Percentiles rank a stretch among this genome's conserved stretches.
phyloP scores from a whole-genome alignment of 2,888 invertebrate genomes.

The Phytoseiulus persimilis region DNA sequence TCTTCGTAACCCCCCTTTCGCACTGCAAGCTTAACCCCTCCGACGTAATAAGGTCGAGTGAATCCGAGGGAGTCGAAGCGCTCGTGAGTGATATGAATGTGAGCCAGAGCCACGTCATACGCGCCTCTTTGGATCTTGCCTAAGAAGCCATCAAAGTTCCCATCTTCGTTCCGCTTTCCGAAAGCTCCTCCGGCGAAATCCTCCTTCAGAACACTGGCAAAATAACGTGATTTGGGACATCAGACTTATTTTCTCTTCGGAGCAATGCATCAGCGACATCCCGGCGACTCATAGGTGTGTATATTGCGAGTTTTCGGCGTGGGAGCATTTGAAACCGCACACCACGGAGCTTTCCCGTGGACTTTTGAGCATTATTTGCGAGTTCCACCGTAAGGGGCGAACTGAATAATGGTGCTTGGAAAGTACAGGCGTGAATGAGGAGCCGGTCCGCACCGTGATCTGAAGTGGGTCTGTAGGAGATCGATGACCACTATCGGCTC shows the following conservation, averaged over 20 bases:
- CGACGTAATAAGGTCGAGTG: not conserved
- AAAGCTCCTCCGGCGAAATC: not conserved
- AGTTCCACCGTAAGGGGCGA: too few species aligned
- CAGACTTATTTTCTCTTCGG: too few species aligned
- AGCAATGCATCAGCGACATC: too few species aligned
- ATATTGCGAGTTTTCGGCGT: too few species aligned
- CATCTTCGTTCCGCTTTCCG: not conserved
- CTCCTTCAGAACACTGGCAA: not conserved
- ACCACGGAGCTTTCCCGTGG: too few species aligned
- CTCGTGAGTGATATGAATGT: not conserved
- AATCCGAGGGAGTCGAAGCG: not conserved
- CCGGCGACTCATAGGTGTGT: too few species aligned
- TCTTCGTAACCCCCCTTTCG: not conserved
- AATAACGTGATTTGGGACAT: not conserved
- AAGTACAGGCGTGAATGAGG: too few species aligned
- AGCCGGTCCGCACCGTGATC: not conserved
- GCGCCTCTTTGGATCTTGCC: not conserved
- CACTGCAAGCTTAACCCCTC: not conserved
- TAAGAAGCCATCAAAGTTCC: not conserved
- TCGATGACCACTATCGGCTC: not conserved
- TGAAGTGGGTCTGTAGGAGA: not conserved
- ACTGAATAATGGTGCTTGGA: too few species aligned
- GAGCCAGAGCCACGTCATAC: not conserved
- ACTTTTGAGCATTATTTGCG: too few species aligned
- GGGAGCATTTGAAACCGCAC: too few species aligned